These are phyloP conservation scores for Centropus bengalensis DNA, from an alignment of 2,113 vertebrate species.

Conservation along the genomic window DNA sequence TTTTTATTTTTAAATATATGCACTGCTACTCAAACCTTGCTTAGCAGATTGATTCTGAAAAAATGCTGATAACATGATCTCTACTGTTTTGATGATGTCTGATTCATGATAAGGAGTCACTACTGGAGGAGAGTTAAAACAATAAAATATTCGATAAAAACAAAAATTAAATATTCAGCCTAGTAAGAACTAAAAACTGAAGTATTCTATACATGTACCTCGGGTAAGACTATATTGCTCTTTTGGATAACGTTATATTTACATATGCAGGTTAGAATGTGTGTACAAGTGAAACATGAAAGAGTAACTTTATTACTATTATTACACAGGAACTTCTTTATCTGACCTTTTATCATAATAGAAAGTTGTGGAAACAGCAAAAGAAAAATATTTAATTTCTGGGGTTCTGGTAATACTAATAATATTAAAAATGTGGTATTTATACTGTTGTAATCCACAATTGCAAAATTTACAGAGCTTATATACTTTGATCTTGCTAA, in stretches of 20 bases:
- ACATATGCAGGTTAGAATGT: not conserved
- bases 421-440: not conserved
- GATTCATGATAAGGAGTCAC: not conserved
- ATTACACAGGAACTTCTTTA: not conserved
- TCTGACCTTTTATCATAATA: not conserved
- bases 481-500: not conserved
- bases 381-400: not conserved
- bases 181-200: not conserved
- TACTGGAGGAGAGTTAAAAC: not conserved
- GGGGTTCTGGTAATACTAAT: not conserved
- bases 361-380: constrained; percentile 13
- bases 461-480: not conserved
- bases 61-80: not conserved
- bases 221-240: not conserved
- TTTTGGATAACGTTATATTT: not conserved
- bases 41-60: not conserved
- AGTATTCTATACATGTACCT: not conserved
- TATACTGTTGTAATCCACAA: not conserved
- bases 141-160: not conserved
- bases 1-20: not conserved
- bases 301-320: not conserved
- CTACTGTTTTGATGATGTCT: not conserved
- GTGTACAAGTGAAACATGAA: not conserved
- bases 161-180: not conserved
- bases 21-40: not conserved